Percentiles rank a stretch among this genome's conserved stretches.
Conservation (phyloP, 2,888 invertebrate species). For the Lamellibrachia satsuma region DNA sequence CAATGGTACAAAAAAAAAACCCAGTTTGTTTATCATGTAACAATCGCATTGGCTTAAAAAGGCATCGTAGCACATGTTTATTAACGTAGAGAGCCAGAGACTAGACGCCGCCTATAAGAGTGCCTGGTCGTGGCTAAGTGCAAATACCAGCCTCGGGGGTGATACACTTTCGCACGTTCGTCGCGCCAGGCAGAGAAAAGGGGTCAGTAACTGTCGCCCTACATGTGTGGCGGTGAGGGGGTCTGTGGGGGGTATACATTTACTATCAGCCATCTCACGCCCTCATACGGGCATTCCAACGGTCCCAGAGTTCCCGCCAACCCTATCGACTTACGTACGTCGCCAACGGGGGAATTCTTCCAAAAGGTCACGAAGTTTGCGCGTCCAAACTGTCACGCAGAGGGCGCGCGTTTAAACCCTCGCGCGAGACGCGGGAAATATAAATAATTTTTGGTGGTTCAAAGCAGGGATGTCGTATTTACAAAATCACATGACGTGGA, state of each 20-base stretch:
- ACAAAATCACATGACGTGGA: neutral
- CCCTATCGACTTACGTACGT: neutral
- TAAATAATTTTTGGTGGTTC: neutral
- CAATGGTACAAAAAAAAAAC: neutral
- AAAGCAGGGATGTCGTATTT: neutral
- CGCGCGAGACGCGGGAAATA: neutral
- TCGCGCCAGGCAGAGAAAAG: neutral
- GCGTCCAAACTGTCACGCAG: neutral
- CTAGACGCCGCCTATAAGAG: neutral
- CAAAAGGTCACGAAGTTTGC: neutral
- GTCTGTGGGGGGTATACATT: neutral
- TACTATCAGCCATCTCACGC: neutral
- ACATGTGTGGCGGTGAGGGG: neutral
- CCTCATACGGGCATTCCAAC: neutral
- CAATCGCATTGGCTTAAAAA: neutral
- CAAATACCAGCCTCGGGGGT: neutral
- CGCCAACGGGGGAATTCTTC: neutral
- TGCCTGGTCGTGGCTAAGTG: neutral
- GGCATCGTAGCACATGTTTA: neutral
- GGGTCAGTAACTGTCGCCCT: neutral
- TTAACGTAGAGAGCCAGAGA: neutral
- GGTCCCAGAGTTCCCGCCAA: neutral
- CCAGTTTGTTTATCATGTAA: neutral
- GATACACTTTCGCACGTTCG: neutral
- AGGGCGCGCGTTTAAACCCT: neutral